These are phyloP conservation scores for Aphelinus atriplicis DNA, from an alignment of 1,140 invertebrate genomes.

Conservation along the genomic window DNA sequence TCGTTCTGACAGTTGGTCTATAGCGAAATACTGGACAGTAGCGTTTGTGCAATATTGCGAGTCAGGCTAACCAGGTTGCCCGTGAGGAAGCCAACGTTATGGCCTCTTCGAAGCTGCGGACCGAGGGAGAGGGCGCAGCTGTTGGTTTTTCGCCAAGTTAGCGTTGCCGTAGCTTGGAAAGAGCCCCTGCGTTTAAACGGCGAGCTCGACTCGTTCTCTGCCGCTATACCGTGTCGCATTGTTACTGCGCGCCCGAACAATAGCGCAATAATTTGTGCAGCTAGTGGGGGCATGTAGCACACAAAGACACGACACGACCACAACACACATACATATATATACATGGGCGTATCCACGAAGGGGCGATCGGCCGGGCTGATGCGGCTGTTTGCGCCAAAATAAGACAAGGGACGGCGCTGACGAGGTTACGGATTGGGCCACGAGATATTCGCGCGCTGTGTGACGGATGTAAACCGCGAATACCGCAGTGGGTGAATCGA, in stretches of 20 bases:
- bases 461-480: slow-evolving; percentile 3
- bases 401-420: neutral
- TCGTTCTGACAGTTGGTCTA: too few relatives aligned
- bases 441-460: neutral
- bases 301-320: too few relatives aligned
- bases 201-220: slow-evolving; percentile 9
- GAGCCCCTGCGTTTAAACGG: slow-evolving; percentile 38
- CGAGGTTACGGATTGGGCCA: neutral
- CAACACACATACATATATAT: neutral
- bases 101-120: too few relatives aligned
- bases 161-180: too few relatives aligned
- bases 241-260: slow-evolving; percentile 52
- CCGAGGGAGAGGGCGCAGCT: too few relatives aligned
- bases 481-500: neutral
- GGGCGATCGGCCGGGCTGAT: neutral
- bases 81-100: too few relatives aligned
- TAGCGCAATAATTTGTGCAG: slow-evolving; percentile 57
- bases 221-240: slow-evolving; percentile 40
- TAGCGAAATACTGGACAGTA: too few relatives aligned
- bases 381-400: slow-evolving; percentile 1
- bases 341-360: neutral
- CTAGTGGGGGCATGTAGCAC: neutral
- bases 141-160: too few relatives aligned
- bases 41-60: too few relatives aligned
- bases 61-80: too few relatives aligned